Conservation (phyloP, 1,140 invertebrate species). For the Steinernema feltiae region DNA sequence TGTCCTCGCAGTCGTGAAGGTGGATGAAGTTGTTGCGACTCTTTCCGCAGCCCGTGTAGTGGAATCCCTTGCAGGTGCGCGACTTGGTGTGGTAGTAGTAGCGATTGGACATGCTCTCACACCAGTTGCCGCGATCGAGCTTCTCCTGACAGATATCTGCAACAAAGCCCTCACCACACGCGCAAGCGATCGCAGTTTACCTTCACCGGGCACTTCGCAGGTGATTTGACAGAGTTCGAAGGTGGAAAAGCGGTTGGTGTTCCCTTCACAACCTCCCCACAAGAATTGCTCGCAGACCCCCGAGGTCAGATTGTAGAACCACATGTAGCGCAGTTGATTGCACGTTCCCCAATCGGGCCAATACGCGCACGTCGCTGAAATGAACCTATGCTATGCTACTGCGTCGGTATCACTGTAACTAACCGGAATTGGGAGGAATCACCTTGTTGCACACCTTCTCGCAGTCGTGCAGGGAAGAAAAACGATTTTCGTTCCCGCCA, state of each 20-base stretch:
- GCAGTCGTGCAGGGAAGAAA: constrained; percentile 43
- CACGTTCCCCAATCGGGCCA: constrained; percentile 49
- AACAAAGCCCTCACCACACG: background rate
- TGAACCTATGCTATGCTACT: background rate
- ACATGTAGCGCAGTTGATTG: constrained; percentile 47
- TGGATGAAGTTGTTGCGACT: constrained; percentile 46
- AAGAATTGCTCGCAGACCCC: constrained; percentile 52
- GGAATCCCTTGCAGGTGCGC: constrained; percentile 48
- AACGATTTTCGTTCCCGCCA: constrained; percentile 59
- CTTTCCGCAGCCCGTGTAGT: constrained; percentile 52
- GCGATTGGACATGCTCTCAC: constrained; percentile 49
- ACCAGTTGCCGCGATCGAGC: constrained; percentile 48
- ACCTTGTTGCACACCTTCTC: constrained; percentile 32
- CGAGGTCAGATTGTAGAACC: constrained; percentile 50
- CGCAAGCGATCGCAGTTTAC: constrained; percentile 16
- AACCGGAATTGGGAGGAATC: constrained; percentile 41
- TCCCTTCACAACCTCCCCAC: constrained; percentile 51
- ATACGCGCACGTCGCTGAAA: constrained; percentile 44
- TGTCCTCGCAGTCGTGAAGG: constrained; percentile 38
- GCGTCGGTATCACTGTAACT: constrained; percentile 12
- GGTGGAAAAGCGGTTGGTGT: constrained; percentile 44
- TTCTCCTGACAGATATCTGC: constrained; percentile 44
- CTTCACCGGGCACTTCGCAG: constrained; percentile 44
- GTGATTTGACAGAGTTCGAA: constrained; percentile 50
- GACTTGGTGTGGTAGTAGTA: constrained; percentile 47